Conservation (phyloP, 2,113 vertebrate species). For the Hyla sarda region DNA sequence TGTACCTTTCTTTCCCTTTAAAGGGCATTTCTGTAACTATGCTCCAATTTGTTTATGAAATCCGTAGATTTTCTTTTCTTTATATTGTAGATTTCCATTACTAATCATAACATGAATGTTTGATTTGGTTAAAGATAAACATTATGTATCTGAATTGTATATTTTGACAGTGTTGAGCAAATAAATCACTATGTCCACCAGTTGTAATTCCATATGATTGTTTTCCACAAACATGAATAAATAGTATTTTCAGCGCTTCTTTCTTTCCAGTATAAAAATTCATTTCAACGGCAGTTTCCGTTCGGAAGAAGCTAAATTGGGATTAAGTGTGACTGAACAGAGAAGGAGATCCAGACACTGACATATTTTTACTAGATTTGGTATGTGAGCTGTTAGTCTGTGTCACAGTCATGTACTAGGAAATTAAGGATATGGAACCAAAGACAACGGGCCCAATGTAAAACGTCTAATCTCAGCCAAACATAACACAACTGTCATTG, state of each 20-base stretch:
- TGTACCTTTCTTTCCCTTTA: too few species aligned
- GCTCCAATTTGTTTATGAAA: slow-evolving; percentile 8
- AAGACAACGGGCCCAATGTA: slow-evolving; percentile 45
- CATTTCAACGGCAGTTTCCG: neutral
- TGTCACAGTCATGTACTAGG: slow-evolving; percentile 51
- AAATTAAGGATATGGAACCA: slow-evolving; percentile 48
- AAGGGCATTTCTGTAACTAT: neutral
- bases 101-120: neutral
- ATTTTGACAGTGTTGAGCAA: neutral
- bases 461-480: slow-evolving; percentile 49
- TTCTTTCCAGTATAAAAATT: slow-evolving; percentile 15
- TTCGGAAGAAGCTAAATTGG: slow-evolving; percentile 40
- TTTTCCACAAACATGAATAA: slow-evolving; percentile 1
- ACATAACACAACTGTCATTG: slow-evolving; percentile 52
- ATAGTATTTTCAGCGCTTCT: slow-evolving; percentile 1
- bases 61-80: neutral
- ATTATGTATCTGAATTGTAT: neutral
- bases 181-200: neutral
- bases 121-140: neutral
- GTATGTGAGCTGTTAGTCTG: slow-evolving; percentile 34
- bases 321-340: slow-evolving; percentile 27
- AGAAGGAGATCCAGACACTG: slow-evolving; percentile 11
- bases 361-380: slow-evolving; percentile 40
- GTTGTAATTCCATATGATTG: neutral
- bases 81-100: neutral